Evolutionary conservation across 2,113 vertebrate genomes (phyloP), one percentile per base, ranked within the genome.

Genomic region (Hypomesus transpacificus): DNA sequence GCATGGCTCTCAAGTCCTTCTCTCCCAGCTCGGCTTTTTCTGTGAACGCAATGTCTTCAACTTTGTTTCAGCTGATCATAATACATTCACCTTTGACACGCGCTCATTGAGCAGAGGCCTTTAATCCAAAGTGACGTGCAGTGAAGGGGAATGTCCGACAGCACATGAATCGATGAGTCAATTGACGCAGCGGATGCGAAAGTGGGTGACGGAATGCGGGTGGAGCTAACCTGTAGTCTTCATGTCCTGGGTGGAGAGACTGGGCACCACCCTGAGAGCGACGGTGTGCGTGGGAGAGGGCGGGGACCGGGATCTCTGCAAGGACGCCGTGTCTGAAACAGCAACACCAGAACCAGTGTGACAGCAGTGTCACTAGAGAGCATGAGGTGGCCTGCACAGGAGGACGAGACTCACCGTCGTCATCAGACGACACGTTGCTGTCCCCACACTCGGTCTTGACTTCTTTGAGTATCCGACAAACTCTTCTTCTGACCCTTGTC

Each of bases 371-470:
- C 39, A 46, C 39, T 2, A 13, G 39, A 46, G 39, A 0, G 9
- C 2, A 46, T 2, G 8, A 46, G 39, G 5, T 1, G 39, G 39
- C 9, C 39, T 7, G 7, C 7, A 11, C 39, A 46, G 39, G 39
- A 46, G 9, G 39, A 16, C 14, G 7, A 26, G 9, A 54, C 84
- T 89, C 86, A 98, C 96, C 96, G 62, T 98, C 97, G 71, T 98
- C 97, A 77, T 98, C 96, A 11, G 96, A 98, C 4, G 97, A 99
- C 75, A 93, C 82, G 1, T 93, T 89, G 20, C 93, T 94, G 78
- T 98, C 97, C 5, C 93, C 95, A 86, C 97, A 99, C 73, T 99
- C 96, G 18, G 91, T 91, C 75, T 97, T 97, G 73, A 99, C 94
- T 54, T 98, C 97, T 79, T 91, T 91, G 77, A 98, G 82, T 68